A percentile compares a stretch with the other conserved stretches of the same genome.
phyloP scores from a whole-genome alignment of 2,888 invertebrate species.

The Blomia tropicalis region DNA sequence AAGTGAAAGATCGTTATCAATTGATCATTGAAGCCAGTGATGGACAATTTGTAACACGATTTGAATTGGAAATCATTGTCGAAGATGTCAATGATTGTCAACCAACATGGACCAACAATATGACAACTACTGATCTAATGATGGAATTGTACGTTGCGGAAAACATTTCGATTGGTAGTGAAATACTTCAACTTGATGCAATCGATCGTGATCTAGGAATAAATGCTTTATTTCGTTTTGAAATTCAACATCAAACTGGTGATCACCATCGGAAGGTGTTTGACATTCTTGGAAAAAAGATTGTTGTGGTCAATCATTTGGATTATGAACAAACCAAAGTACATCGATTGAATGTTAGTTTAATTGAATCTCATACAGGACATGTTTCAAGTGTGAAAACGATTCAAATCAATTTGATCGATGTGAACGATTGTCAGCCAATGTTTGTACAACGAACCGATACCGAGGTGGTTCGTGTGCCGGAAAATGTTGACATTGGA shows the following conservation, averaged over 20 bases:
- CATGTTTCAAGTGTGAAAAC: constrained; percentile 41
- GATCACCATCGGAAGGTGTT: constrained; percentile 38
- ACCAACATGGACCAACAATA: constrained; percentile 48
- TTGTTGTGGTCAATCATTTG: constrained; percentile 67
- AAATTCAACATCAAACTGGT: constrained; percentile 63
- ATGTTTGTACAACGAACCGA: constrained; percentile 48
- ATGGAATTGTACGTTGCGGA: constrained; percentile 52
- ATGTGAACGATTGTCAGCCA: constrained; percentile 88
- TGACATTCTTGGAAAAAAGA: constrained; percentile 47
- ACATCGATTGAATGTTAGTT: constrained; percentile 73
- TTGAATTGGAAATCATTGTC: constrained; percentile 51
- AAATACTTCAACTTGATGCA: constrained; percentile 66
- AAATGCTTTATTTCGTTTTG: constrained; percentile 45
- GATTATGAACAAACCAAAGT: constrained; percentile 73
- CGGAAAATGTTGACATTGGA: constrained; percentile 19
- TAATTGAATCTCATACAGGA: constrained; percentile 65
- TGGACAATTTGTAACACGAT: constrained; percentile 51
- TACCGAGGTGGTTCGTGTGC: constrained; percentile 17
- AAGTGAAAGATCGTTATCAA: constrained; percentile 55
- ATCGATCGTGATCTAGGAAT: constrained; percentile 68
- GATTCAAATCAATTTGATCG: constrained; percentile 54
- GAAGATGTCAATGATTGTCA: constrained; percentile 66
- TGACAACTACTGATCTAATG: constrained; percentile 20
- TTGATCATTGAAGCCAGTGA: constrained; percentile 70
- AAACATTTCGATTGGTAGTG: constrained; percentile 63